Base-by-base conservation (phyloP, 2,797 vertebrate species). In the Ctenochaetus hawaiiensis region DNA sequence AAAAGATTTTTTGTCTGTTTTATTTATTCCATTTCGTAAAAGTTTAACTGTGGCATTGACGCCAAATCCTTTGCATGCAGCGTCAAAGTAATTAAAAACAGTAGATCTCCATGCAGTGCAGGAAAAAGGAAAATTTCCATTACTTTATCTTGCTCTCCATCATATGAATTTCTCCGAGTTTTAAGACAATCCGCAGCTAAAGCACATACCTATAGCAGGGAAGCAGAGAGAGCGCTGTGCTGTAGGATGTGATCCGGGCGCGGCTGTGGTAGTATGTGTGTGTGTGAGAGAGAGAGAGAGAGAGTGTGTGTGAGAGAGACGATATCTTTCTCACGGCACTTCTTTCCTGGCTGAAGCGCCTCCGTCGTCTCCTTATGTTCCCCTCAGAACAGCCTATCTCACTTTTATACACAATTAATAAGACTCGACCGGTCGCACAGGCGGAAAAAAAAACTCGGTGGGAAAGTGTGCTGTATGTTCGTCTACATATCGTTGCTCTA, bases 401-500 rank as follows among this genome's bases (percentile, higher is more conserved):
- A 95, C 94, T 95, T 94, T 94, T 92, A 89, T 92, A 90, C 89
- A 89, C 92, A 87, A 80, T 65, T 54, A 87, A 56, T 7, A 65
- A 59, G 82, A 89, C 79, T 78, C 88, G 78, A 47, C 64, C 78
- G 49, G 80, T 73, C 82, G 86, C 83, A 51, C 79, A 52, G 48
- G 58, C 81, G 78, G 78, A 90, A 67, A 81, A 79, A 63, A n/a
- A 88, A 88, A 68, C 85, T 92, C 94, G 90, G 90, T 86, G 88
- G 89, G 83, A 85, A 94, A 91, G 82, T 92, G 93, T 88, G 89
- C 93, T 85, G 94, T 92, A 82, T 81, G 95, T 95, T 92, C 94
- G 92, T 94, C 96, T 96, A 93, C 95, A 96, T 96, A 90, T 94
- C 96, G 96, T 90, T 94, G 92, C 94, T 90, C 92, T 92, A 94